Percentiles rank a stretch among this genome's conserved stretches.
phyloP scores from a whole-genome alignment of 2,113 vertebrate genomes.

The Bolborhynchus lineola region DNA sequence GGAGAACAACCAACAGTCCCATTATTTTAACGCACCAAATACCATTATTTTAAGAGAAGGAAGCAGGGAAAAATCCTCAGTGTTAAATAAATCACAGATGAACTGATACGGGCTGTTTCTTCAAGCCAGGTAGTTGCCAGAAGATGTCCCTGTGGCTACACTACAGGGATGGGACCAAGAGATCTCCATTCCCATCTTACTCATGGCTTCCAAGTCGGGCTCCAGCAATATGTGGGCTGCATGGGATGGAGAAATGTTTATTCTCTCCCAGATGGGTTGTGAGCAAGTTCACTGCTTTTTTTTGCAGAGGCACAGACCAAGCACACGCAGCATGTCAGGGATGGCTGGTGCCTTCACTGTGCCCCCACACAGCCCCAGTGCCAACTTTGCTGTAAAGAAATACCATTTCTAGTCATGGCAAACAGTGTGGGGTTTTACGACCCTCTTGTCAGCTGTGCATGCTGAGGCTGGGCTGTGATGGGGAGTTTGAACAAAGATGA shows the following conservation, averaged over 20 bases:
- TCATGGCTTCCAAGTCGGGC: neutral
- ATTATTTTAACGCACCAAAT: neutral
- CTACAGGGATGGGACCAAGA: fast-evolving
- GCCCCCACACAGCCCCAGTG: neutral
- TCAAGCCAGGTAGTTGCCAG: neutral
- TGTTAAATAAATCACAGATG: neutral
- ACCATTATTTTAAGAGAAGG: neutral
- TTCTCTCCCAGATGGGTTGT: neutral
- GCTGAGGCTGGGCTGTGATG: neutral
- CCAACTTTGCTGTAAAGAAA: neutral
- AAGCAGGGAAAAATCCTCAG: neutral
- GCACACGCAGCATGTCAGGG: fast-evolving
- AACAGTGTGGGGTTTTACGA: neutral
- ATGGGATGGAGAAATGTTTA: neutral
- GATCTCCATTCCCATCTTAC: neutral
- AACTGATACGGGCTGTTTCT: neutral
- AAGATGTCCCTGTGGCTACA: neutral
- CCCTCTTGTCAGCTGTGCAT: fast-evolving
- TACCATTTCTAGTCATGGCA: neutral
- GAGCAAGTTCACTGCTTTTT: neutral
- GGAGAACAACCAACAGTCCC: neutral
- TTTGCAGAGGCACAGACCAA: neutral
- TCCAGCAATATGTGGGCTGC: neutral
- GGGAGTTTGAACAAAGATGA: neutral
- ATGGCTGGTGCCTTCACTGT: neutral